Base-by-base conservation (phyloP, 1,140 invertebrate genomes). In the Solen grandis region DNA sequence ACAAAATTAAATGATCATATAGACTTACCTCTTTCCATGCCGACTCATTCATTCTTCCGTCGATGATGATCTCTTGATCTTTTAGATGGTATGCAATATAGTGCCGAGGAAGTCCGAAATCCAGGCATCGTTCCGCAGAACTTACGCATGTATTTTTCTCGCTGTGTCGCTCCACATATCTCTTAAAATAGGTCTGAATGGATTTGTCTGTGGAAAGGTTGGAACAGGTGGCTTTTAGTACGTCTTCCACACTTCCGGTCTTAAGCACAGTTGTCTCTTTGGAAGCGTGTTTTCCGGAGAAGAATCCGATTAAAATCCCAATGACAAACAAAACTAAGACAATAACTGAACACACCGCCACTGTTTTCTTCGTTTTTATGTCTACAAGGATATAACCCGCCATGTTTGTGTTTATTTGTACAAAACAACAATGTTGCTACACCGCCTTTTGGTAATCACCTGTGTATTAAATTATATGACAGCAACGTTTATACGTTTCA, bases 21-120 rank as follows among this genome's bases (percentile, higher is more conserved):
- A n/a, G 25, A 50, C n/a, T 62, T 38, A 86, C 85, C 72, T 83
- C 80, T 33, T 72, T 68, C 86, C 86, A 87, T 5, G 81, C 86
- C 3, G 62, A 59, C 22, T 87, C 86, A 60, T 87, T 77, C 41
- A 87, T 55, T 33, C 60, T 68, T 4, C 86, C 86, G 55, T 87
- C 86, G 0, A 87, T 72, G 25, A 16, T 77, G 41, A 87, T 84
- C 1, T 33, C 63, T 46, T 80, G 50, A 2, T 70, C 83, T 31
- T 75, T 65, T 33, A 84, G 54, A 29, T 84, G 78, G 41, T 86
- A 80, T 10, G 74, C 81, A 4, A 86, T 65, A 72, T 87, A 87
- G 52, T 82, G 33, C 22, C 82, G 65, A 4, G 86, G 84, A 0
- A 82, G 31, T 8, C 36, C 68, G 36, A 70, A 62, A 50, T 80